These are phyloP conservation scores for Drosophila recens DNA, from an alignment of 2,888 invertebrate species.

Conservation along the genomic window DNA sequence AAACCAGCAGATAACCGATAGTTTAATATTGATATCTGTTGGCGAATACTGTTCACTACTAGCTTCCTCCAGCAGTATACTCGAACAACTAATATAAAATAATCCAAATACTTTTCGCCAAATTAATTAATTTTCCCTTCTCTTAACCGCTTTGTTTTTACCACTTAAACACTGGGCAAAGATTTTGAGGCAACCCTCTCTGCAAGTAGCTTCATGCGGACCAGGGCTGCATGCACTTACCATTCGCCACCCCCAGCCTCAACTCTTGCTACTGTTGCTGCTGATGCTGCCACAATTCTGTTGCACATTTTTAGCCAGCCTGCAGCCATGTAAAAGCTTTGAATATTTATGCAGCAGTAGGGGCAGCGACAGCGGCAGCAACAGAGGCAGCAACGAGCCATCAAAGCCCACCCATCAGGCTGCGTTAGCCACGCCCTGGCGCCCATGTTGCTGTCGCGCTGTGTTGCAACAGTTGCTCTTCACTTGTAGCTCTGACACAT, in stretches of 20 bases:
- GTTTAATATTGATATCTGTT: conserved; percentile 7
- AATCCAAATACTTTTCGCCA: conserved; percentile 14
- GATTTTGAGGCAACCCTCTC: conserved; percentile 50
- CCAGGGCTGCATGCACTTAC: conserved; percentile 58
- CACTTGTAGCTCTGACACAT: conserved; percentile 81
- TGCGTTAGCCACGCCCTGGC: conserved; percentile 36
- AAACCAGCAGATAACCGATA: neutral
- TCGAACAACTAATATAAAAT: conserved; percentile 7
- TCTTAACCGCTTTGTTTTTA: neutral
- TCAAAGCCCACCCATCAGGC: conserved; percentile 55
- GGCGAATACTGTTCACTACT: neutral
- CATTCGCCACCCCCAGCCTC: neutral
- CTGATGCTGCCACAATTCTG: conserved; percentile 46
- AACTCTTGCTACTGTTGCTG: neutral
- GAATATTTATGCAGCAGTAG: conserved; percentile 75
- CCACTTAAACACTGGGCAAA: conserved; percentile 30
- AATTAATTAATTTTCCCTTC: conserved; percentile 41
- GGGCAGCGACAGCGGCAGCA: conserved; percentile 25
- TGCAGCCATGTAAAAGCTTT: conserved; percentile 79
- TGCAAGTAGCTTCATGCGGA: conserved; percentile 46
- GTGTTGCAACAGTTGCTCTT: conserved; percentile 77
- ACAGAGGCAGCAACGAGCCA: conserved; percentile 22
- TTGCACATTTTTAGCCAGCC: conserved; percentile 80
- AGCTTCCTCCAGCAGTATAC: neutral
- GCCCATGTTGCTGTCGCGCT: conserved; percentile 22